These are phyloP conservation scores for Semaprochilodus insignis DNA, from an alignment of 2,797 vertebrate genomes.

Conservation along the genomic window DNA sequence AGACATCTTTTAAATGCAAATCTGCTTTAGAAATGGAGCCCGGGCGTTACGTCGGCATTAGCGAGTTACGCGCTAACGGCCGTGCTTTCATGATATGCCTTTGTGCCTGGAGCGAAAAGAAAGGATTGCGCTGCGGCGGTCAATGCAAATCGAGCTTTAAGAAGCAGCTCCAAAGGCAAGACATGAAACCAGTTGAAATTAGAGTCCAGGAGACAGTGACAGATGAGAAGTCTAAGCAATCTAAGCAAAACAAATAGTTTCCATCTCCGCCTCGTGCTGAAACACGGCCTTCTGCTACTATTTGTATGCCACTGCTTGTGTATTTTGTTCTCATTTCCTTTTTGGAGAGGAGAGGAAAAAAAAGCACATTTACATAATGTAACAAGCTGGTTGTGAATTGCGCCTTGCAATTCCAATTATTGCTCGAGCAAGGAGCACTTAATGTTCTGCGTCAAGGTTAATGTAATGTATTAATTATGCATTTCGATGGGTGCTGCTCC, in stretches of 20 bases:
- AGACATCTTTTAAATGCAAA: constrained; percentile 28
- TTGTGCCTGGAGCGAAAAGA: background rate
- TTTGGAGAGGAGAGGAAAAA: background rate
- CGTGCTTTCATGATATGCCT: background rate
- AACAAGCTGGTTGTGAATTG: constrained; percentile 9
- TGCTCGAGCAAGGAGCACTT: background rate
- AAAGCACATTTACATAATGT: constrained; percentile 17
- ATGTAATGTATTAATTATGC: constrained; percentile 20
- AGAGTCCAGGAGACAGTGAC: background rate
- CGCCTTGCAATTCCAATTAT: constrained; percentile 8
- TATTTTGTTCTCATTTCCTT: background rate
- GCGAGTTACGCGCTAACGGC: background rate
- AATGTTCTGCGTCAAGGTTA: constrained; percentile 21
- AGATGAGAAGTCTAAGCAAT: constrained; percentile 4
- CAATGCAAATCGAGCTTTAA: background rate
- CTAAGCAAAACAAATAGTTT: background rate
- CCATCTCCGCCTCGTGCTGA: background rate
- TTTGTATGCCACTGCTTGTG: background rate
- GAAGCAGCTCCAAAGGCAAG: background rate
- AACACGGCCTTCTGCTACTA: background rate
- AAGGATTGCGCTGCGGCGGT: background rate
- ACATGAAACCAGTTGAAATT: background rate
- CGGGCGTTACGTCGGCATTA: background rate
- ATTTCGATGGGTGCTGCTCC: background rate
- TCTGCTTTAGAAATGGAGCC: background rate